A percentile compares a stretch with the other conserved stretches of the same genome.
phyloP scores from a whole-genome alignment of 1,140 invertebrate species.

The Diachasma alloeum region DNA sequence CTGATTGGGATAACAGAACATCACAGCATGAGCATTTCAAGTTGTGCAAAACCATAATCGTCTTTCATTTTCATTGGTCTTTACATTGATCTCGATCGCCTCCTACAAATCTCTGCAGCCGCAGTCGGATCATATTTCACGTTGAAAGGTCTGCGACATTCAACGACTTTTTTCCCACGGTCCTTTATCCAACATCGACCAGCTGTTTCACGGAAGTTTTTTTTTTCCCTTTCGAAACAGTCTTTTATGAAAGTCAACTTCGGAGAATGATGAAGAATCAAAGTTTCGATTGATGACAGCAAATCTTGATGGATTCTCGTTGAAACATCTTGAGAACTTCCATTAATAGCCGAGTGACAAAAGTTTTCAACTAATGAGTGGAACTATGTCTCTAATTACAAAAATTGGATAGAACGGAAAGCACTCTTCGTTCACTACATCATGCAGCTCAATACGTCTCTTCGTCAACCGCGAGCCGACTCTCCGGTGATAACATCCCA shows the following conservation, averaged over 20 bases:
- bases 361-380: too few relatives aligned
- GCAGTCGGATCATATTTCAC: too few relatives aligned
- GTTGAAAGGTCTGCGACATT: too few relatives aligned
- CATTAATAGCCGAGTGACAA: not conserved
- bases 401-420: not conserved
- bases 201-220: not conserved
- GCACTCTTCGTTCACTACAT: not conserved
- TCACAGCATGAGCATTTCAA: too few relatives aligned
- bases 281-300: not conserved
- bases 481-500: too few relatives aligned
- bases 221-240: not conserved
- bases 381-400: not conserved
- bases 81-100: too few relatives aligned
- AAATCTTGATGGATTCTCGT: not conserved
- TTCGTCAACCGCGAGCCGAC: too few relatives aligned
- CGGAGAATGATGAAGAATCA: not conserved
- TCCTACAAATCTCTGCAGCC: too few relatives aligned
- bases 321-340: not conserved
- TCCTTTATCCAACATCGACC: not conserved
- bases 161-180: not conserved
- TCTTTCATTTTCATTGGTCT: too few relatives aligned
- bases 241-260: not conserved
- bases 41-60: too few relatives aligned
- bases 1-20: too few relatives aligned
- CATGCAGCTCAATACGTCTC: too few relatives aligned